A percentile compares a stretch with the other conserved stretches of the same genome.
Evolutionary conservation across 1,140 invertebrate genomes (phyloP).

Genomic region (Lordiphosa clarofinis): DNA sequence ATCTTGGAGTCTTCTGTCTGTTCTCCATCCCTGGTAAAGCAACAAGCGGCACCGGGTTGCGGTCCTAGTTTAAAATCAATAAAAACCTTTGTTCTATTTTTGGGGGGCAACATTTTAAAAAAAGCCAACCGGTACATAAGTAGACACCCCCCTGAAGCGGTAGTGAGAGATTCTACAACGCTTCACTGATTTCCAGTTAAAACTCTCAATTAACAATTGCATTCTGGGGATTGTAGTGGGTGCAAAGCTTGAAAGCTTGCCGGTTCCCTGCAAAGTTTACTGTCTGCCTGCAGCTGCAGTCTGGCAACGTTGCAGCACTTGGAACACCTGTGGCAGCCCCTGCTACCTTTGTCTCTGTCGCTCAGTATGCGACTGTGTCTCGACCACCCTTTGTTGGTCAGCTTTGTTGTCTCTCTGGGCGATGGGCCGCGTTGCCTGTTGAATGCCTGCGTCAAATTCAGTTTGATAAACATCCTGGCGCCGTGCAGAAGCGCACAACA

Average conservation of each 20-base stretch:
- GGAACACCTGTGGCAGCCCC: slow-evolving; percentile 19
- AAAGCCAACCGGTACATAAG: slow-evolving; percentile 1
- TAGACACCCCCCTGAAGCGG: background rate
- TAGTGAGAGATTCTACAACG: slow-evolving; percentile 14
- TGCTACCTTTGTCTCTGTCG: background rate
- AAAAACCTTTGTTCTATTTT: slow-evolving; percentile 3
- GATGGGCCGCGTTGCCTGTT: slow-evolving; percentile 52
- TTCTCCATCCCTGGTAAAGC: slow-evolving; percentile 1
- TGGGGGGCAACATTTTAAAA: slow-evolving; percentile 1
- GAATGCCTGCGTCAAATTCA: slow-evolving; percentile 54
- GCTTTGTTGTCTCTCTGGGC: slow-evolving; percentile 14
- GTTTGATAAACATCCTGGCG: slow-evolving; percentile 72
- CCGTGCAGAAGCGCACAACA: slow-evolving; percentile 54
- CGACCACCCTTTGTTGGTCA: slow-evolving; percentile 2
- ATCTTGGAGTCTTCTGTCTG: too few relatives aligned
- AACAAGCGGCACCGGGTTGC: slow-evolving; percentile 6
- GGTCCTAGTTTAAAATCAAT: slow-evolving; percentile 5
- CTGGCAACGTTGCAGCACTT: slow-evolving; percentile 7
- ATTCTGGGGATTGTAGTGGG: background rate
- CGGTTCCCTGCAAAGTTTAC: too few relatives aligned
- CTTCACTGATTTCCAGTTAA: slow-evolving; percentile 21
- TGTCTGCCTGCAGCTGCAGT: background rate
- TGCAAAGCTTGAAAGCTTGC: too few relatives aligned
- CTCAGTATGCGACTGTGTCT: slow-evolving; percentile 8
- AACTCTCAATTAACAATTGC: slow-evolving; percentile 4